Percentiles rank a stretch among this genome's conserved stretches.
Evolutionary conservation across 1,140 invertebrate species (phyloP).

Genomic region (Apis cerana): DNA sequence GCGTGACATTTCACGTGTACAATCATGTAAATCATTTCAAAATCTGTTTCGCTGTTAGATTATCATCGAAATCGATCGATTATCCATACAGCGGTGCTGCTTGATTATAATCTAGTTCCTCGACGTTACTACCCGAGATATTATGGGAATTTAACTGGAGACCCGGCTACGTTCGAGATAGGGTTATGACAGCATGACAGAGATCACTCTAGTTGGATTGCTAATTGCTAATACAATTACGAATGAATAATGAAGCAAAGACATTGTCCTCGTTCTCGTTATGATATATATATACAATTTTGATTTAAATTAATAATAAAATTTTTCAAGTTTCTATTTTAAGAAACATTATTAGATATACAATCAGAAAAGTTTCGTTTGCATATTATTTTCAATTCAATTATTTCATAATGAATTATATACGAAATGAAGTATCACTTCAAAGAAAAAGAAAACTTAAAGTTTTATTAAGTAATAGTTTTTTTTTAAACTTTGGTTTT

Average conservation of each 20-base stretch:
- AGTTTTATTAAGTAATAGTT: too few species aligned
- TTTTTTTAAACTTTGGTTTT: too few species aligned
- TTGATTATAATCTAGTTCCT: constrained; percentile 48
- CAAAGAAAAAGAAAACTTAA: too few species aligned
- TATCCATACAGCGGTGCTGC: constrained; percentile 17
- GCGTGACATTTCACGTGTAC: neutral
- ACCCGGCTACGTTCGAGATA: constrained; percentile 52
- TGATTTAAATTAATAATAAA: too few species aligned
- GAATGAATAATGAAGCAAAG: constrained; percentile 40
- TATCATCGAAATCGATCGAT: constrained; percentile 44
- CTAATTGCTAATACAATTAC: constrained; percentile 61
- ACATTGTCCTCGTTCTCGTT: neutral
- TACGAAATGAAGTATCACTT: too few species aligned
- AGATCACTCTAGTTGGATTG: constrained; percentile 57
- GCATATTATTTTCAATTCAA: too few species aligned
- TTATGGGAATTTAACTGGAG: constrained; percentile 30
- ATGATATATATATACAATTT: neutral
- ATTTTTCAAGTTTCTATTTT: too few species aligned
- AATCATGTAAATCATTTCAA: constrained; percentile 31
- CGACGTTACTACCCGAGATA: constrained; percentile 21
- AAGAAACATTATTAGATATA: too few species aligned
- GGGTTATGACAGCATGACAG: constrained; percentile 53
- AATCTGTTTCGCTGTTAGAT: constrained; percentile 36
- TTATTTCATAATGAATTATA: too few species aligned
- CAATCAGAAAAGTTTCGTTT: too few species aligned